phyloP scores from a whole-genome alignment of 1,140 invertebrate species.

The Procambarus clarkii region DNA sequence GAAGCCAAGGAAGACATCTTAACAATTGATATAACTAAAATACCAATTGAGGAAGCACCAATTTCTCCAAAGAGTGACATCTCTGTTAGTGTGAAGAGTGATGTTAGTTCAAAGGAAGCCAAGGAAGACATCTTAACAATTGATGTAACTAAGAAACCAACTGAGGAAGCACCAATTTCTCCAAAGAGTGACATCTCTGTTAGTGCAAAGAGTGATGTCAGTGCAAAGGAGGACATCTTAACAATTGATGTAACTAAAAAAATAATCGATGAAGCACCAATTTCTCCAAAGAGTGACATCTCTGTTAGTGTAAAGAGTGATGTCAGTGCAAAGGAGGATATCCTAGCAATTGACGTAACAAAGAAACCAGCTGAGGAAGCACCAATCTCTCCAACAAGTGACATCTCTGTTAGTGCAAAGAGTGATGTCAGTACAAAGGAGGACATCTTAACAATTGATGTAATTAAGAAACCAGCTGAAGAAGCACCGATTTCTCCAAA shows the following conservation, averaged over 20 bases:
- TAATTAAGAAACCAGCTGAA: conserved; percentile 3
- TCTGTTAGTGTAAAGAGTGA: conserved; percentile 13
- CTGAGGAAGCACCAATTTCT: too few species aligned
- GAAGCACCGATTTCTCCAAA: conserved; percentile 30
- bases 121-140: neutral
- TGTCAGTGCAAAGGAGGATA: too few species aligned
- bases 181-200: too few species aligned
- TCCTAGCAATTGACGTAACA: neutral
- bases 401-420: conserved; percentile 45
- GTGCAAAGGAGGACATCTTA: too few species aligned
- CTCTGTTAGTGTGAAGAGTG: conserved; percentile 27
- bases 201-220: conserved; percentile 23
- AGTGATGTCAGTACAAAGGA: conserved; percentile 17
- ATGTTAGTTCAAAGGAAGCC: conserved; percentile 38
- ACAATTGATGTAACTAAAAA: conserved; percentile 4
- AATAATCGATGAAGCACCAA: conserved; percentile 1
- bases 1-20: conserved; percentile 23
- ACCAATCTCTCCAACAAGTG: conserved; percentile 44
- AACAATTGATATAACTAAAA: neutral
- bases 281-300: conserved; percentile 40
- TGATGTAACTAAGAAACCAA: neutral
- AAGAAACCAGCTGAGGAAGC: conserved; percentile 20
- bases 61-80: conserved; percentile 10
- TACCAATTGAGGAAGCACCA: neutral
- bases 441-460: neutral